Base-by-base conservation (phyloP, 2,888 invertebrate species). In the Cactoblastis cactorum region DNA sequence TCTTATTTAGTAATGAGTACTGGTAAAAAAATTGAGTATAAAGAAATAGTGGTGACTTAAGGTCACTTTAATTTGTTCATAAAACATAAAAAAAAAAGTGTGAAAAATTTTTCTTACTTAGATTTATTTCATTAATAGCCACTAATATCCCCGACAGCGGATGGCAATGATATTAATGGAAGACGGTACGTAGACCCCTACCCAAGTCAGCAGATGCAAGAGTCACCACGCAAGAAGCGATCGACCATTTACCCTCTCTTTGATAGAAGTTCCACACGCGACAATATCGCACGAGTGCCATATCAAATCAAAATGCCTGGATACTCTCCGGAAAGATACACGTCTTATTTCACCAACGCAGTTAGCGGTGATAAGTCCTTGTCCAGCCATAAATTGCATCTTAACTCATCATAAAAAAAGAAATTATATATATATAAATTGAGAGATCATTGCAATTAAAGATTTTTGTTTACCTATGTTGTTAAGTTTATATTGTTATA, bases 131-230 rank as follows among this genome's bases (percentile, higher is more conserved):
- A 81, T 78, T 81, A 83, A 83, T 78, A 82, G 83, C 76, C 71
- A 80, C 76, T 78, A 72, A 79, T 83, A 78, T 83, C 80, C 77
- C 80, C 79, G 77, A 86, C 85, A 88, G 88, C 79, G 81, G 87
- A 89, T 77, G 84, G 83, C 78, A 85, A 65, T 74, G 86, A 88
- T 75, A 80, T 85, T 76, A 84, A 72, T 53, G 78, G 79, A 57
- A 65, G 87, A 50, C 77, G 88, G 51, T 89, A 80, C 65, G 84
- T 89, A 64, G 88, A 89, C 58, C 86, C 88, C 0, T 89, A 87
- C 61, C 87, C 88, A n/a, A 78, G 69, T 38, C 83, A 84, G 58
- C 86, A 83, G 59, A 77, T 88, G 74, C 88, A 87, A 62, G 88
- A 88, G 17, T 78, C 84, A 5, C 88, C 86, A 3, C 75, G 88